These are phyloP conservation scores for Chrysogorgia sp. DNA, from an alignment of 92 coral and sea anemone genomes.

Conservation along the genomic window DNA sequence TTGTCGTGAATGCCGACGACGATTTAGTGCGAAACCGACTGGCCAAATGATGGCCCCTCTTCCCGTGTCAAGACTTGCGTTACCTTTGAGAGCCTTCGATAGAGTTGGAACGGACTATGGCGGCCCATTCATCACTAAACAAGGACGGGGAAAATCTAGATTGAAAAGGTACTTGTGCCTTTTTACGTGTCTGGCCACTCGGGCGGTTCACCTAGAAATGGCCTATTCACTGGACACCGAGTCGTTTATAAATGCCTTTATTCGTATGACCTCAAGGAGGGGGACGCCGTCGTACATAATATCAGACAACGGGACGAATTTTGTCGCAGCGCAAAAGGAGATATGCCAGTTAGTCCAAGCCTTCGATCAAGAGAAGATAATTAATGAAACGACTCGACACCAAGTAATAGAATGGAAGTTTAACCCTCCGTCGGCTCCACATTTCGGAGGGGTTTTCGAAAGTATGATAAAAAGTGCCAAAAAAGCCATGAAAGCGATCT, in stretches of 20 bases:
- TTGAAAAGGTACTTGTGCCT: slow-evolving; percentile 39
- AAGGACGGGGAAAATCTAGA: slow-evolving; percentile 55
- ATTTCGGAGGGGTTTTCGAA: too few relatives aligned
- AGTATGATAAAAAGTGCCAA: too few relatives aligned
- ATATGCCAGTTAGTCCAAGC: slow-evolving; percentile 50
- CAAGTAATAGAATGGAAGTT: slow-evolving; percentile 55
- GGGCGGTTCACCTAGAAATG: slow-evolving; percentile 42
- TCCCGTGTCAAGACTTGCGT: slow-evolving; percentile 29
- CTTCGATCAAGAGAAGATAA: slow-evolving; percentile 56
- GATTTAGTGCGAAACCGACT: slow-evolving; percentile 33
- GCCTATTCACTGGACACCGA: slow-evolving; percentile 41
- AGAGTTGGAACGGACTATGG: slow-evolving; percentile 30
- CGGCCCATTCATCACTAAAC: slow-evolving; percentile 42
- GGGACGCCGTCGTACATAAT: slow-evolving; percentile 46
- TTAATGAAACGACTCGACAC: slow-evolving; percentile 36
- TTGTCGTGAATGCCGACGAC: slow-evolving; percentile 37
- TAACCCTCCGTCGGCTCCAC: too few relatives aligned
- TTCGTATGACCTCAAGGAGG: slow-evolving; percentile 55
- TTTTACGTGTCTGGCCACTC: slow-evolving; percentile 41
- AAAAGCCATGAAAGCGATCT: background rate
- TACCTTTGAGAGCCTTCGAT: slow-evolving; percentile 41
- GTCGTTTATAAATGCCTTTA: slow-evolving; percentile 40
- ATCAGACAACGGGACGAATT: slow-evolving; percentile 58
- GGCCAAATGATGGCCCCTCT: slow-evolving; percentile 54
- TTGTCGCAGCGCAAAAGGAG: slow-evolving; percentile 64